phyloP scores from a whole-genome alignment of 2,888 invertebrate species.

The Euzophera pinguis region DNA sequence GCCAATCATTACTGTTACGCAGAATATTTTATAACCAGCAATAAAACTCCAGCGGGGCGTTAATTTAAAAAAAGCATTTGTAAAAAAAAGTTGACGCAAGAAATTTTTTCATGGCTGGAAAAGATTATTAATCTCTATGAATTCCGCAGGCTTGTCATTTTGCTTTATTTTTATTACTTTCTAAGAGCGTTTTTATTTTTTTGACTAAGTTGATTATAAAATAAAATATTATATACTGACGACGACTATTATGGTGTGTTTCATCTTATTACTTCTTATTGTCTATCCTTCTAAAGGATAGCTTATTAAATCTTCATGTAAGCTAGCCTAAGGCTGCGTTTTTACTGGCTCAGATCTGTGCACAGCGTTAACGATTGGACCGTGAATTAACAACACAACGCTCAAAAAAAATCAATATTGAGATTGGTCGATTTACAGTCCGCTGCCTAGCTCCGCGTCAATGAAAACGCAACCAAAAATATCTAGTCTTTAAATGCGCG shows the following conservation, averaged over 20 bases:
- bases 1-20: conserved; percentile 21
- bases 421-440: no score
- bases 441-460: no score
- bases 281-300: no score
- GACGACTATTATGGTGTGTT: not conserved
- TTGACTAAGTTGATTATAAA: not conserved
- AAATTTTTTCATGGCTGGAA: conserved; percentile 3
- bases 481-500: no score
- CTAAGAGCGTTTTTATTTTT: not conserved
- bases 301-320: no score
- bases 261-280: no score
- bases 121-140: not conserved
- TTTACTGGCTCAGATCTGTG: no score
- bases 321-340: no score
- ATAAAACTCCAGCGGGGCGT: conserved; percentile 29
- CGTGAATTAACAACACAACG: no score
- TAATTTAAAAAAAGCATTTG: conserved; percentile 18
- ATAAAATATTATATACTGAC: not conserved
- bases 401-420: no score
- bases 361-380: no score
- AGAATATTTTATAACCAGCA: conserved; percentile 33
- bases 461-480: no score
- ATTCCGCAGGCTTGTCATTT: not conserved
- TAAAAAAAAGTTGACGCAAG: conserved; percentile 1
- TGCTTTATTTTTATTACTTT: not conserved